Conservation (phyloP, 2,797 vertebrate species). For the Eurystomus glaucurus region DNA sequence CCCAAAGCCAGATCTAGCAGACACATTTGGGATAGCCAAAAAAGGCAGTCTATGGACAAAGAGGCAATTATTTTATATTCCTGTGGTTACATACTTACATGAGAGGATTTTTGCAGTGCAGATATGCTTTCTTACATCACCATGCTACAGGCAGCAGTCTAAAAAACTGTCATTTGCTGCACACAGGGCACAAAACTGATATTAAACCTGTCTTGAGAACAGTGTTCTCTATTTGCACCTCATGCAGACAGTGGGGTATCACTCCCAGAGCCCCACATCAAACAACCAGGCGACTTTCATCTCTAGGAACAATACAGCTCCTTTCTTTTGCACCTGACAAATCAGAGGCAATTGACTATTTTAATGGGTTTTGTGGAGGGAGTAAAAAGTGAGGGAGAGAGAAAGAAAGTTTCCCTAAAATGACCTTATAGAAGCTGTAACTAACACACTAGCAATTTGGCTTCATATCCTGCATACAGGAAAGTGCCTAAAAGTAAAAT, state of each 20-base stretch:
- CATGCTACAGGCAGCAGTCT: background rate
- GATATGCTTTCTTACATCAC: constrained; percentile 32
- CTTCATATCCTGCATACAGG: background rate
- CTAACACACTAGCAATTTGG: constrained; percentile 45
- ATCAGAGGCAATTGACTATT: constrained; percentile 29
- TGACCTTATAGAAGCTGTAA: constrained; percentile 41
- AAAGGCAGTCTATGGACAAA: constrained; percentile 81
- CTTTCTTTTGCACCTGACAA: constrained; percentile 70
- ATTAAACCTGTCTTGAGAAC: constrained; percentile 22
- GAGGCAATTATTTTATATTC: constrained; percentile 80
- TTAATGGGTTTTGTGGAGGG: constrained; percentile 12
- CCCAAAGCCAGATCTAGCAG: constrained; percentile 80
- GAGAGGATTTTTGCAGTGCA: constrained; percentile 63
- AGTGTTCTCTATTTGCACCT: constrained; percentile 33
- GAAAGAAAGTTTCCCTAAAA: background rate
- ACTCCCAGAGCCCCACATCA: constrained; percentile 2
- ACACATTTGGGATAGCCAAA: constrained; percentile 74
- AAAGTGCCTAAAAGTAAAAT: constrained; percentile 14
- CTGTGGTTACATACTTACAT: constrained; percentile 53
- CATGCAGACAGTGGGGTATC: constrained; percentile 12
- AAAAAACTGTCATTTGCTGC: constrained; percentile 4
- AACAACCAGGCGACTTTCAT: constrained; percentile 57
- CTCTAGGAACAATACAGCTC: constrained; percentile 15
- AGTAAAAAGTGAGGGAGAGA: background rate
- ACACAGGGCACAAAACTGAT: background rate